Evolutionary conservation across 2,888 invertebrate species (phyloP).

Genomic region (Galerucella pusilla): DNA sequence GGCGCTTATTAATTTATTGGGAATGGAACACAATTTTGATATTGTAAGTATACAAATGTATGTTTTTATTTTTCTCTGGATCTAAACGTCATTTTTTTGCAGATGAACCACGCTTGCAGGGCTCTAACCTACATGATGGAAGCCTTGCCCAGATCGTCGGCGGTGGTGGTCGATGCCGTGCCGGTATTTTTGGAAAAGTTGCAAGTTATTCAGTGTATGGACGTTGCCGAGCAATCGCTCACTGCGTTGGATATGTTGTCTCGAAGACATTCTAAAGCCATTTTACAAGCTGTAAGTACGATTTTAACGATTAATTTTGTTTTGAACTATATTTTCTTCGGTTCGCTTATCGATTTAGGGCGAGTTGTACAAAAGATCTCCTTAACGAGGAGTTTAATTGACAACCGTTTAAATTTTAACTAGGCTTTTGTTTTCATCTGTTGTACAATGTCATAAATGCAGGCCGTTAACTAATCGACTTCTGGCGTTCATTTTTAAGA

Average conservation of each 20-base stretch:
- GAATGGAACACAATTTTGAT: constrained; percentile 99
- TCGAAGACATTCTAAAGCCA: constrained; percentile 94
- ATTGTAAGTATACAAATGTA: constrained; percentile 72
- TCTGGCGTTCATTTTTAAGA: too few relatives aligned
- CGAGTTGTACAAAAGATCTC: too few relatives aligned
- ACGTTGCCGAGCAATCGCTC: constrained; percentile 98
- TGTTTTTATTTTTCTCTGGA: background rate
- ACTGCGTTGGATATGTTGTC: constrained; percentile 98
- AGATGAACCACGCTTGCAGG: constrained; percentile 99
- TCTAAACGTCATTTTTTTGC: constrained; percentile 31
- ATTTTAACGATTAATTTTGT: too few relatives aligned
- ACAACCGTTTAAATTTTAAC: too few relatives aligned
- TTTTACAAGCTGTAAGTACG: constrained; percentile 84
- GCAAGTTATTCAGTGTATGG: constrained; percentile 99
- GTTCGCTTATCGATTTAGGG: too few relatives aligned
- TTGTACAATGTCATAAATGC: too few relatives aligned
- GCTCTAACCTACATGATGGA: constrained; percentile 99
- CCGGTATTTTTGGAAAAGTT: constrained; percentile 97
- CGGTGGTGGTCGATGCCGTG: constrained; percentile 95
- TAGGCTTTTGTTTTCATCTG: too few relatives aligned
- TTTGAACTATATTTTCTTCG: too few relatives aligned
- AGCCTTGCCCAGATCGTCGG: constrained; percentile 94
- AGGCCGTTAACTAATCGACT: too few relatives aligned
- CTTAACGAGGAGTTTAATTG: too few relatives aligned
- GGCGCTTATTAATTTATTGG: constrained; percentile 89